Percentiles rank a stretch among this genome's conserved stretches.
Conservation (phyloP, 2,888 invertebrate genomes). For the Eupsilia transversa region DNA sequence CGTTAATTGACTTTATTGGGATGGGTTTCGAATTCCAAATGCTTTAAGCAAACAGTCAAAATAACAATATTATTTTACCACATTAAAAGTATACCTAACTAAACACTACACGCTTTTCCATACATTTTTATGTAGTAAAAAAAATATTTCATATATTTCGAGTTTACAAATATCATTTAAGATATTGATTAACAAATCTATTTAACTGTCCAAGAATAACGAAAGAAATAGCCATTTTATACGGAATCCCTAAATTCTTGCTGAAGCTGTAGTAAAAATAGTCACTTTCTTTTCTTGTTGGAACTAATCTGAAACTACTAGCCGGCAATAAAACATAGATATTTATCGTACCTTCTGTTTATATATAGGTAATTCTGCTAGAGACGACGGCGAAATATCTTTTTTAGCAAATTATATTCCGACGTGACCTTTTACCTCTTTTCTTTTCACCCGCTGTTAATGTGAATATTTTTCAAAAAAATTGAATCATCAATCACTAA, state of each 20-base stretch:
- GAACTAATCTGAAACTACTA: slow-evolving; percentile 30
- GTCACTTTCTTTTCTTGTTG: slow-evolving; percentile 22
- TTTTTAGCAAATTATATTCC: slow-evolving; percentile 10
- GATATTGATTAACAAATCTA: background rate
- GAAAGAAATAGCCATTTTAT: background rate
- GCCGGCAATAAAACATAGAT: slow-evolving; percentile 18
- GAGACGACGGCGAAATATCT: background rate
- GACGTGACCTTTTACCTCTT: slow-evolving; percentile 28
- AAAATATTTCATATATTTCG: background rate
- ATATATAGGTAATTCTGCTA: slow-evolving; percentile 4
- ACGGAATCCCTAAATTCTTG: slow-evolving; percentile 15
- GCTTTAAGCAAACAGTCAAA: background rate
- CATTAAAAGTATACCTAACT: background rate
- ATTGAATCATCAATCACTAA: slow-evolving; percentile 47
- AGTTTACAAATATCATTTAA: background rate
- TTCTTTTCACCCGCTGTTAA: background rate
- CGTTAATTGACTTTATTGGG: background rate
- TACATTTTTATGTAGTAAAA: no score
- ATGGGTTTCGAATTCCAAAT: background rate
- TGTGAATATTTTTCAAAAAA: slow-evolving; percentile 16
- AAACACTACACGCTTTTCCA: no score
- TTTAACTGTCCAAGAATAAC: background rate
- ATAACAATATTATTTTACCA: slow-evolving; percentile 14
- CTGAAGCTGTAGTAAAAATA: background rate
- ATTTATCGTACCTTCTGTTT: slow-evolving; percentile 26